Conservation (phyloP, 2,888 invertebrate genomes). For the Boloria selene region DNA sequence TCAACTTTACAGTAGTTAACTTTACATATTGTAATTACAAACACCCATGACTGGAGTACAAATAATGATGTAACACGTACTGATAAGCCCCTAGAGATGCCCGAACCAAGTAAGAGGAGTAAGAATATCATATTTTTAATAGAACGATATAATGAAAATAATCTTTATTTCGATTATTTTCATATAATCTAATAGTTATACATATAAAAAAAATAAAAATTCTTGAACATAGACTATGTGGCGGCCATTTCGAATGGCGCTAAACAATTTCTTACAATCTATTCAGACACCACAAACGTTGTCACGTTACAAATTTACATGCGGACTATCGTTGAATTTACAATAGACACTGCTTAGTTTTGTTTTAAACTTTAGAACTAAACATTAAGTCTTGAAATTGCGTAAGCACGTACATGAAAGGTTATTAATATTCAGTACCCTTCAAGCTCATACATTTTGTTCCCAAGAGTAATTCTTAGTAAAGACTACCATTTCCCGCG, state of each 20-base stretch:
- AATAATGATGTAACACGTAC: too few species aligned
- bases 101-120: too few species aligned
- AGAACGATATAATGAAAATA: too few species aligned
- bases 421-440: constrained; percentile 27
- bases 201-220: neutral
- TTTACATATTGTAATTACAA: too few species aligned
- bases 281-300: constrained; percentile 22
- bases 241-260: constrained; percentile 27
- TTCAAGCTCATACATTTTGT: constrained; percentile 20
- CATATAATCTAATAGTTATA: too few species aligned
- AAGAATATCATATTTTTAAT: too few species aligned
- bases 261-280: constrained; percentile 31
- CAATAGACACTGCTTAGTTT: neutral
- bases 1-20: too few species aligned
- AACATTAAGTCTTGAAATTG: neutral
- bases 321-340: constrained; percentile 17
- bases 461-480: constrained; percentile 22
- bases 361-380: constrained; percentile 5
- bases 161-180: too few species aligned
- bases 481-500: too few species aligned
- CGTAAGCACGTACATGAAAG: neutral
- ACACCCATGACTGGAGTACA: too few species aligned
- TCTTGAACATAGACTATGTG: constrained; percentile 16
- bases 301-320: constrained; percentile 29
- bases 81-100: too few species aligned